Evolutionary conservation across 1,140 invertebrate species (phyloP).

Genomic region (Drosophila sturtevanti): DNA sequence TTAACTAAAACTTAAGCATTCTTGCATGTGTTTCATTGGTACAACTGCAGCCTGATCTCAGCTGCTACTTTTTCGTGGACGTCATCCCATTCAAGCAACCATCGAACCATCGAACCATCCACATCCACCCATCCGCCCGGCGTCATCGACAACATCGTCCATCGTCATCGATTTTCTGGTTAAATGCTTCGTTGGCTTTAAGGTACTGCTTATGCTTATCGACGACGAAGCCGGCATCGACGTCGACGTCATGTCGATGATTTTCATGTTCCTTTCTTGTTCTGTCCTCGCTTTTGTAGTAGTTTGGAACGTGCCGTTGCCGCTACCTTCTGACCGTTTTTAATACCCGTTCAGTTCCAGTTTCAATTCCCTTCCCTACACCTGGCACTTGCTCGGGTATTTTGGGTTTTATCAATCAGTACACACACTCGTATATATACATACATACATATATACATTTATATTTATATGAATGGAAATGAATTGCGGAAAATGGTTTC

Average conservation of each 20-base stretch:
- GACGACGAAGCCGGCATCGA: not conserved
- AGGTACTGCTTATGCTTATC: constrained; percentile 26
- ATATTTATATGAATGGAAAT: not conserved
- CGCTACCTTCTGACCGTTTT: constrained; percentile 21
- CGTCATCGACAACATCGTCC: constrained; percentile 9
- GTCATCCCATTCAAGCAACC: not conserved
- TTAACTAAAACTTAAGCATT: not conserved
- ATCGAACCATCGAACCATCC: not conserved
- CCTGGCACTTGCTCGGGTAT: not conserved
- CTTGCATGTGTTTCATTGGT: not conserved
- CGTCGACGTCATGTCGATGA: constrained; percentile 18
- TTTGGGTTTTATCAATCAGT: not conserved
- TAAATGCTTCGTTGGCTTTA: constrained; percentile 36
- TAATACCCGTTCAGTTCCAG: constrained; percentile 7
- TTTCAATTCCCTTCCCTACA: not conserved
- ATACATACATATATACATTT: not conserved
- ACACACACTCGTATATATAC: too few species aligned
- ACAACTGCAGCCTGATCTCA: constrained; percentile 8
- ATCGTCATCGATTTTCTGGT: constrained; percentile 27
- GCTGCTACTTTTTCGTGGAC: not conserved
- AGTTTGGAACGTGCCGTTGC: constrained; percentile 6
- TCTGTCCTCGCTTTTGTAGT: constrained; percentile 1
- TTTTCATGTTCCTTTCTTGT: constrained; percentile 3
- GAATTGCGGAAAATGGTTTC: not conserved
- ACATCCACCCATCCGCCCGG: not conserved